Percentiles rank a stretch among this genome's conserved stretches.
phyloP scores from a whole-genome alignment of 2,113 vertebrate species.

The Noctilio leporinus region DNA sequence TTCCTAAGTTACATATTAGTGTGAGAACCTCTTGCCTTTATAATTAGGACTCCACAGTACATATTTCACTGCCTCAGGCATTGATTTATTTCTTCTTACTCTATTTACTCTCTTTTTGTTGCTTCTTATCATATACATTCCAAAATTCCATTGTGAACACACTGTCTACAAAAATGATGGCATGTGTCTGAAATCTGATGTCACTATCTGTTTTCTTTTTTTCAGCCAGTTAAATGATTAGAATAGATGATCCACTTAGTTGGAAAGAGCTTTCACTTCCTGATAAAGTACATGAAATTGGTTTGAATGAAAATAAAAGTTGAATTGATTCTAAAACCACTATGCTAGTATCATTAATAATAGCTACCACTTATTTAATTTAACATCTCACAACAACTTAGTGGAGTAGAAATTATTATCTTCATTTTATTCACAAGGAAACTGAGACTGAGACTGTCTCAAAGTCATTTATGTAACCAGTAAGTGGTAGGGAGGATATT shows the following conservation, averaged over 20 bases:
- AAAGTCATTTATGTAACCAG: not conserved
- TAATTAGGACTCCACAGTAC: not conserved
- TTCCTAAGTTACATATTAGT: conserved; percentile 19
- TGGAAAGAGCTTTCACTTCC: not conserved
- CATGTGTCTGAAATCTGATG: not conserved
- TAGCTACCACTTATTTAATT: not conserved
- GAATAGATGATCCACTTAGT: not conserved
- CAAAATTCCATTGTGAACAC: not conserved
- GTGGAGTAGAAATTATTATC: not conserved
- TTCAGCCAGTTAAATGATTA: not conserved
- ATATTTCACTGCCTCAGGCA: not conserved
- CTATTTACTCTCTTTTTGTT: not conserved
- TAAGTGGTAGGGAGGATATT: not conserved
- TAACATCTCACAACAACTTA: not conserved
- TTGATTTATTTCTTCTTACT: not conserved
- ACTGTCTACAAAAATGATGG: not conserved
- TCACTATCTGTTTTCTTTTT: not conserved
- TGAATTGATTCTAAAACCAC: not conserved
- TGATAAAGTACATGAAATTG: not conserved
- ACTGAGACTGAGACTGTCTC: not conserved
- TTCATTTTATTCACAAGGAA: not conserved
- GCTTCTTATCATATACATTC: not conserved
- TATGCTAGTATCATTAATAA: not conserved
- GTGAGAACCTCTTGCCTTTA: not conserved
- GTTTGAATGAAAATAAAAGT: conserved; percentile 11